These are phyloP conservation scores for Hypena proboscidalis DNA, from an alignment of 2,888 invertebrate species.

Conservation along the genomic window DNA sequence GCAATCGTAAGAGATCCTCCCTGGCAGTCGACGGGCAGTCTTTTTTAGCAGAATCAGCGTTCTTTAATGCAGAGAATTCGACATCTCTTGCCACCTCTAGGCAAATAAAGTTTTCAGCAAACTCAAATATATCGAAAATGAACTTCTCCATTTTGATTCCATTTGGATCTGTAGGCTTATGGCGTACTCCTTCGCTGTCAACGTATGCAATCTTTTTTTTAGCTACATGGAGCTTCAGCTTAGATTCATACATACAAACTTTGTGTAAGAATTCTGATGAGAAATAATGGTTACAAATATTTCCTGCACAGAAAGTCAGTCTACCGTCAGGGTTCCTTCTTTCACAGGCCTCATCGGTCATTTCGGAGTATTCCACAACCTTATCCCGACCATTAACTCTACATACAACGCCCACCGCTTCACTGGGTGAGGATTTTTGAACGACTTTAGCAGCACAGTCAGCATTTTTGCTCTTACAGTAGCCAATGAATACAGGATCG, in stretches of 20 bases:
- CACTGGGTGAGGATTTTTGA: slow-evolving; percentile 94
- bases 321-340: slow-evolving; percentile 91
- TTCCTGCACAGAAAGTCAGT: slow-evolving; percentile 96
- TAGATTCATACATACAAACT: slow-evolving; percentile 90
- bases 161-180: slow-evolving; percentile 93
- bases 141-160: slow-evolving; percentile 99
- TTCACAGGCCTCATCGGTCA: slow-evolving; percentile 94
- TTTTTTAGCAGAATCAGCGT: slow-evolving; percentile 93
- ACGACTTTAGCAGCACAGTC: slow-evolving; percentile 99
- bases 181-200: slow-evolving; percentile 88
- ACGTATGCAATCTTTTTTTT: slow-evolving; percentile 98
- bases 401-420: slow-evolving; percentile 98
- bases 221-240: slow-evolving; percentile 96
- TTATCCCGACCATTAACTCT: slow-evolving; percentile 95
- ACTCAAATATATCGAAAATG: slow-evolving; percentile 99
- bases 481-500: slow-evolving; percentile 98
- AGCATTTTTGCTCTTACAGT: slow-evolving; percentile 94
- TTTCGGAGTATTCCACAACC: slow-evolving; percentile 98
- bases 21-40: slow-evolving; percentile 96
- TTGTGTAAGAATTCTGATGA: slow-evolving; percentile 92
- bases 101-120: slow-evolving; percentile 95
- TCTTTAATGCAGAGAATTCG: slow-evolving; percentile 99
- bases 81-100: slow-evolving; percentile 96
- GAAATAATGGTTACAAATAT: slow-evolving; percentile 99
- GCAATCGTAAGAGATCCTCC: slow-evolving; percentile 90